Base-by-base conservation (phyloP, 2,113 vertebrate genomes). In the Pitta sordida region DNA sequence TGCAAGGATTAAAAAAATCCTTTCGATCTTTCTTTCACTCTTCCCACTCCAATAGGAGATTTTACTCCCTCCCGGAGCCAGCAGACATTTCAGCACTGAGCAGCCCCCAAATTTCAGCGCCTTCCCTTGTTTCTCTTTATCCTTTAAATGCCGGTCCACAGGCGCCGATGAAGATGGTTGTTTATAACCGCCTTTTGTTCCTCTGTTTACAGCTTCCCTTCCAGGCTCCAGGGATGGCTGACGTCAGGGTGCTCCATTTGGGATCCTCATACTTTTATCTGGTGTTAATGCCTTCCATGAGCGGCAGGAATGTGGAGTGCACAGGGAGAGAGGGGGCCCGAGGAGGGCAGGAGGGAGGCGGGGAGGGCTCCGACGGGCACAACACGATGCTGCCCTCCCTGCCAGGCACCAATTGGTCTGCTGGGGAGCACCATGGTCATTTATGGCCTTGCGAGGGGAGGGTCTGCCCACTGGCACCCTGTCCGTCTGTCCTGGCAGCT, bases 191-290 rank as follows among this genome's bases (percentile, higher is more conserved):
- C 93, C 91, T 92, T 96, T 96, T 95, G 95, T 96, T 83, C 71
- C 73, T 91, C 69, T 94, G 93, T 97, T 96, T 96, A 96, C 94
- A 94, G 95, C 92, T 93, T 94, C 92, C 68, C 90, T 89, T 92
- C 90, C 94, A 95, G 93, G 19, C 88, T 87, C 65, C 3, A 11
- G 93, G 68, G 91, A 76, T 4, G 23, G 70, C 91, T 96, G 95
- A 97, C 63, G 92, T 97, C 96, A 97, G 94, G 92, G 69, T 59
- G 74, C 94, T 95, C 75, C 90, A 29, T 95, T 95, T 91, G 95
- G 93, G 68, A 65, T 92, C 22, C 2, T 77, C 9, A 5, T 37
- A 10, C 86, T 94, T 96, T 95, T 91, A 95, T 86, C 88, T 84
- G 46, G 39, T 44, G 88, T 51, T 93, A 90, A 91, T 88, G 78